These are phyloP conservation scores for Cyprinella venusta DNA, from an alignment of 2,797 vertebrate genomes.

Conservation along the genomic window DNA sequence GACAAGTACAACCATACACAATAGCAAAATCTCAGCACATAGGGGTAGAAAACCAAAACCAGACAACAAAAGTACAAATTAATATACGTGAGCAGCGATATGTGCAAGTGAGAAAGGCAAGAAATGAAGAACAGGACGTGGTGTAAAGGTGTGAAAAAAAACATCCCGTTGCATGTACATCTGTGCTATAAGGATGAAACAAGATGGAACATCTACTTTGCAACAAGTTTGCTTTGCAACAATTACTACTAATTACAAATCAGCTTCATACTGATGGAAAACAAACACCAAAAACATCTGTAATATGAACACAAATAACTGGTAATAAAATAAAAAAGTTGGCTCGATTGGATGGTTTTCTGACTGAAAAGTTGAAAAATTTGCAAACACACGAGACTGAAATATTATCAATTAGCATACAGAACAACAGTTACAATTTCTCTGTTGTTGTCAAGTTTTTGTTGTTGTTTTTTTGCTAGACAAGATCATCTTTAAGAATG, in stretches of 20 bases:
- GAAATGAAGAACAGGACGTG: slow-evolving; percentile 57
- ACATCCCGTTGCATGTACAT: slow-evolving; percentile 39
- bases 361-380: neutral
- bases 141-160: slow-evolving; percentile 61
- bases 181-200: slow-evolving; percentile 22
- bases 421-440: neutral
- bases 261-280: neutral
- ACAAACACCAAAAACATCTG: neutral
- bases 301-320: neutral
- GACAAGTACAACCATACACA: neutral
- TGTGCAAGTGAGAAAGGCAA: neutral
- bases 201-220: neutral
- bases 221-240: neutral
- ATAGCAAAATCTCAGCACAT: slow-evolving; percentile 8
- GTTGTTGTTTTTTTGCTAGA: no score
- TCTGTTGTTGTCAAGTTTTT: neutral
- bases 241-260: neutral
- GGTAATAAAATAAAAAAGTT: neutral
- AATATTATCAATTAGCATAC: neutral
- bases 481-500: neutral
- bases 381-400: neutral
- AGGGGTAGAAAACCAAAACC: neutral
- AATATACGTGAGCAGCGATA: neutral
- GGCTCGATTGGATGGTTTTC: neutral
- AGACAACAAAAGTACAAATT: neutral